phyloP scores from a whole-genome alignment of 2,888 invertebrate genomes.

The Lasioglossum figueresi region DNA sequence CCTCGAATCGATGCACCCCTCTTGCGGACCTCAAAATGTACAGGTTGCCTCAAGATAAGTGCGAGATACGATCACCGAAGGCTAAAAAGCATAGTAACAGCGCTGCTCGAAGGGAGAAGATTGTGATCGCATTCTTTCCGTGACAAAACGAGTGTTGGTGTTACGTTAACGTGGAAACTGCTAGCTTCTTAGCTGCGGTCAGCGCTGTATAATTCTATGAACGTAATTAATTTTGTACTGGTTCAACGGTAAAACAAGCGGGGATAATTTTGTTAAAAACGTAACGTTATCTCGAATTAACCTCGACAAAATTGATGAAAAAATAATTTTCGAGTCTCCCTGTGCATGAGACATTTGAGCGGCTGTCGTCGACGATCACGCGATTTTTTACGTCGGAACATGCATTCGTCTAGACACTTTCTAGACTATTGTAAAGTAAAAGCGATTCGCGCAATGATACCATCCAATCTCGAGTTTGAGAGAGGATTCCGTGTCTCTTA shows the following conservation, averaged over 20 bases:
- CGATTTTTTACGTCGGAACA: slow-evolving; percentile 33
- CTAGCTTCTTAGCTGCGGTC: neutral
- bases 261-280: neutral
- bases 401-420: slow-evolving; percentile 17
- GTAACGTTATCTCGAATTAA: neutral
- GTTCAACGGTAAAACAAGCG: neutral
- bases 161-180: neutral
- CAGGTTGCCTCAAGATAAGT: neutral
- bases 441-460: slow-evolving; percentile 42
- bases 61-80: neutral
- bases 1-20: too few species aligned
- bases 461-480: slow-evolving; percentile 36
- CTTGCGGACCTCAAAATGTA: neutral
- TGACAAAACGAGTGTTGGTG: neutral
- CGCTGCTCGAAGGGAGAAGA: neutral
- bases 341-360: neutral
- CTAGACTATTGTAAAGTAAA: neutral
- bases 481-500: slow-evolving; percentile 24
- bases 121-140: neutral
- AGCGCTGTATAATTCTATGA: too few species aligned
- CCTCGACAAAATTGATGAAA: neutral
- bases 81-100: neutral
- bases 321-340: neutral
- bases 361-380: slow-evolving; percentile 32
- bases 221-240: neutral